Conservation (phyloP, 64 coral and sea anemone species). For the Platygyra sinensis region DNA sequence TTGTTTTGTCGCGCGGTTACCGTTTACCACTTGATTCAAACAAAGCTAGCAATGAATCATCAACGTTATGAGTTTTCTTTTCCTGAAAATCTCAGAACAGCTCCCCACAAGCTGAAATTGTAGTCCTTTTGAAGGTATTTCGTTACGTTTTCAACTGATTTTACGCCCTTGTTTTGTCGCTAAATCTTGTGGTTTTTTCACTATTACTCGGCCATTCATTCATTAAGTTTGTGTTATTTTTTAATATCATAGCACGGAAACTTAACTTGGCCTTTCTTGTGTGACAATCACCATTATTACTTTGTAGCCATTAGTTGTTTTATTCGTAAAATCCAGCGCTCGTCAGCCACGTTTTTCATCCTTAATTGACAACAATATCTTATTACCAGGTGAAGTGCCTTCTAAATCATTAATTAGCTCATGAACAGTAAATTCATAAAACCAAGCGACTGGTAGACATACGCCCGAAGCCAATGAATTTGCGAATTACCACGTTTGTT, state of each 20-base stretch:
- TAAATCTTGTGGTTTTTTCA: constrained; percentile 5
- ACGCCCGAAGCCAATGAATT: constrained; percentile 30
- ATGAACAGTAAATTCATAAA: constrained; percentile 17
- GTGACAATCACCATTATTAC: background rate
- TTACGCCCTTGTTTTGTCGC: constrained; percentile 23
- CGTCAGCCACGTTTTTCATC: background rate
- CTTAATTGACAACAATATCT: constrained; percentile 9
- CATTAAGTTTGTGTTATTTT: background rate
- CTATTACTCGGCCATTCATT: background rate
- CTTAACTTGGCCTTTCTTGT: background rate
- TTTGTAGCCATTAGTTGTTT: background rate
- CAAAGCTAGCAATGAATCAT: background rate
- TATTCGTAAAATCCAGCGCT: background rate
- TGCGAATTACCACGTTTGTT: constrained; percentile 21
- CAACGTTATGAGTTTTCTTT: background rate
- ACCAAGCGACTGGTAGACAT: constrained; percentile 28
- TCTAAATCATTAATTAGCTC: constrained; percentile 25
- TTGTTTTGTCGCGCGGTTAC: constrained; percentile 12
- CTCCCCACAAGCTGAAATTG: background rate
- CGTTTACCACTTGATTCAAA: background rate
- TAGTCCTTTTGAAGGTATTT: background rate
- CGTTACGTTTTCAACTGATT: background rate
- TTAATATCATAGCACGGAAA: background rate
- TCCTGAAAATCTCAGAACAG: background rate
- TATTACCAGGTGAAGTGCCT: background rate